Evolutionary conservation across 2,888 invertebrate genomes (phyloP), one percentile per base, ranked within the genome.

Genomic region (Drosophila suboccidentalis): DNA sequence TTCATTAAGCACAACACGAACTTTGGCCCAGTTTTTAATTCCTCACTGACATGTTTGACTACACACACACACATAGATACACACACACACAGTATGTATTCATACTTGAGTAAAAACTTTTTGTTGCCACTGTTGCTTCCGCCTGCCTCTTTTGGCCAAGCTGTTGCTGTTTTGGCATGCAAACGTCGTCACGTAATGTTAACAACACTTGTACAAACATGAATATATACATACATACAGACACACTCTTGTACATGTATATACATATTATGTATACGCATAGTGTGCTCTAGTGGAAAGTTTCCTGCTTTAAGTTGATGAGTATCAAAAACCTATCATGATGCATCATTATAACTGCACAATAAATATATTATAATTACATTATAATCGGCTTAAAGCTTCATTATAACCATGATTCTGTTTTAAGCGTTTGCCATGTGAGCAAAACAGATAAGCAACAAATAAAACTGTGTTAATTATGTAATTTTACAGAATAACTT

Each of bases 131-230:
- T 72, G 66, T 75, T 64, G 63, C 34, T 36, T 22, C 13, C 13
- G n/a, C 5, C 29, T 69, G 63, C 57, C 61, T 74, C 69, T 67
- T 66, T 67, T 66, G 62, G 61, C 54, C 68, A 54, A 72, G 75
- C 62, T 78, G 75, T 62, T 81, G 64, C 72, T 71, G 62, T 44
- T 66, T 72, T 53, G 72, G 63, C 75, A 79, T 79, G 75, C 76
- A 74, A 78, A 75, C 69, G 57, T 57, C 74, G 71, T 75, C 87
- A 84, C 87, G 84, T 79, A 82, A 66, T 73, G 59, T 39, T 19
- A 61, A 71, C 72, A 61, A 54, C 65, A 39, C 26, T 50, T 47
- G 51, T 49, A 47, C 62, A 68, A 59, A 49, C 44, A 55, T 32
- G 65, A 19, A 36, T 64, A 36, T 19, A 19, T 19, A 19, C 4